Base-by-base conservation (phyloP, 2,797 vertebrate genomes). In the Bryconaethiops microstoma region DNA sequence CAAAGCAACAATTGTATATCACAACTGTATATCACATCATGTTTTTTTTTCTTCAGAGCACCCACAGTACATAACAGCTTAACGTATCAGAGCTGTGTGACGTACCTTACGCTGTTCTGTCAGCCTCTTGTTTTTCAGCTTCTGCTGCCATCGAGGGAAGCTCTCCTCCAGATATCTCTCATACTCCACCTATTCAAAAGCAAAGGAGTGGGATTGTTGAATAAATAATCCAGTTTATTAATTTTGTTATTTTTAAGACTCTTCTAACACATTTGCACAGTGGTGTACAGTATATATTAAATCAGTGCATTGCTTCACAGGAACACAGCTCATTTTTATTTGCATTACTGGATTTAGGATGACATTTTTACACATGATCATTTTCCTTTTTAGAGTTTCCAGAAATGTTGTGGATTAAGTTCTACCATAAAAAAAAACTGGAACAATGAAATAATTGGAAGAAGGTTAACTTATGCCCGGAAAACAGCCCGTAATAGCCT, bases 141-240 rank as follows among this genome's bases (percentile, higher is more conserved):
- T 90, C 85, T 91, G 87, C 73, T 90, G 77, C 92, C 92, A 92
- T 71, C 55, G 81, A 5, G 90, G 87, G 35, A 76, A 76, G 57
- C 25, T 91, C 83, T 91, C 89, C 70, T 90, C 85, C 75, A 95
- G 84, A 76, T 91, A 92, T 14, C 65, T 80, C 72, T 93, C 91
- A 85, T 93, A 95, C 69, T 93, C 92, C 54, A 84, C 81, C 94
- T 95, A 86, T 1, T 86, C 12, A 74, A 77, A 62, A 45, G 21
- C 8, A 23, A 71, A 35, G 1, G 42, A 45, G 42, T 45, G 42
- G 5, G 42, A 45, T 45, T 7, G 42, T 17, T 17, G 16, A 54
- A 16, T 17, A 2, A 54, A 54, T 29, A 29, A 29, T 29, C 29
- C 29, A 29, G 29, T 29, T 29, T 3, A 29, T 1, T 29, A 29